phyloP scores from a whole-genome alignment of 2,113 vertebrate species.

The Mustelus asterias region DNA sequence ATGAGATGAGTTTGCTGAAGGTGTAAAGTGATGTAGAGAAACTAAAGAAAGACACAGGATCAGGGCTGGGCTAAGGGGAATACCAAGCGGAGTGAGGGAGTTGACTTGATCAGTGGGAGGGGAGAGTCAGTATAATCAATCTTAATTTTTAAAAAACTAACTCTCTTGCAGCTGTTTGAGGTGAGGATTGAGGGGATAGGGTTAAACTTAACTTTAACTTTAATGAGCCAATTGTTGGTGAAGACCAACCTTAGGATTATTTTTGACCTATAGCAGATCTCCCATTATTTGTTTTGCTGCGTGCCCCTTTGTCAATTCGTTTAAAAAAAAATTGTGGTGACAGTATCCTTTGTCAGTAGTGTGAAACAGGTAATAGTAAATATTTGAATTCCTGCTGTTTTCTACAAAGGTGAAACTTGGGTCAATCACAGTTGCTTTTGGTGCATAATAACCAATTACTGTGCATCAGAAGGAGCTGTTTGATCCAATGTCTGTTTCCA shows the following conservation, averaged over 20 bases:
- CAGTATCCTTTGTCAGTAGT: neutral
- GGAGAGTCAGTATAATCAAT: neutral
- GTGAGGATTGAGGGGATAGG: neutral
- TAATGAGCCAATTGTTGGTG: neutral
- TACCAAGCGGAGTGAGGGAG: neutral
- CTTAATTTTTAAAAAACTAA: neutral
- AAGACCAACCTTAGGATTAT: neutral
- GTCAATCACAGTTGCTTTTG: neutral
- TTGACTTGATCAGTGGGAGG: neutral
- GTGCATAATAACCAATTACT: neutral
- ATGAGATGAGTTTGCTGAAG: neutral
- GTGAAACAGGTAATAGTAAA: neutral
- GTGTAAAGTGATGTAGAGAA: too few species aligned
- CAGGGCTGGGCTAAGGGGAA: neutral
- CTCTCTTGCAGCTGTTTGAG: neutral
- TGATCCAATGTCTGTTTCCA: neutral
- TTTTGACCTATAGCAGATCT: neutral
- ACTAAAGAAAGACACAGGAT: neutral
- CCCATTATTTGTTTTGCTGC: neutral
- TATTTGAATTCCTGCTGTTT: neutral
- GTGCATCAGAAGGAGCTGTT: neutral
- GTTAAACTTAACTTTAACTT: neutral
- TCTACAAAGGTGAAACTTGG: neutral
- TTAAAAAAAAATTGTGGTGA: neutral
- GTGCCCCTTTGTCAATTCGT: neutral